A percentile compares a stretch with the other conserved stretches of the same genome.
Evolutionary conservation across 2,888 invertebrate species (phyloP).

Genomic region (Eupithecia insigniata): DNA sequence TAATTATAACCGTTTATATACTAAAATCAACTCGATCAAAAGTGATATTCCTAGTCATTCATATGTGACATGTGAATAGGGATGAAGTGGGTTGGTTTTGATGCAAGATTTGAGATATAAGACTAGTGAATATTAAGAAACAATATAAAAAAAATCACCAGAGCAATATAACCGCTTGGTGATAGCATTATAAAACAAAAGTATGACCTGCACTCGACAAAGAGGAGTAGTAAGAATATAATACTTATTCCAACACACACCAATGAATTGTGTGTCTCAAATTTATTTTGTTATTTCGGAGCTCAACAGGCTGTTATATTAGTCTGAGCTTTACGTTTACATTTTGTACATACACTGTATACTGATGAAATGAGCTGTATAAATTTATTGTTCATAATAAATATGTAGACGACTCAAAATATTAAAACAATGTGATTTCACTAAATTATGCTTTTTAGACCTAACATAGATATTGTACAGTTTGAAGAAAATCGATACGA

Average conservation of each 20-base stretch:
- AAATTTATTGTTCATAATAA: conserved; percentile 1
- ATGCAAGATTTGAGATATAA: conserved; percentile 1
- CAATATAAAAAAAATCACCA: neutral
- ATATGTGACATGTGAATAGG: neutral
- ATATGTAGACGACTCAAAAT: neutral
- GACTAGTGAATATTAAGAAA: neutral
- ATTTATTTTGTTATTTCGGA: neutral
- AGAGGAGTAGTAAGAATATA: neutral
- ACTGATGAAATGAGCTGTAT: neutral
- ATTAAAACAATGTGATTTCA: conserved; percentile 12
- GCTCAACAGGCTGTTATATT: neutral
- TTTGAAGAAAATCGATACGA: conserved; percentile 44
- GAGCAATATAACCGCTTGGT: neutral
- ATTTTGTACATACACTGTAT: neutral
- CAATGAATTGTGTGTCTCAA: neutral
- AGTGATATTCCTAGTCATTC: conserved; percentile 30
- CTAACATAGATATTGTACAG: conserved; percentile 24
- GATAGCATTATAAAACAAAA: neutral
- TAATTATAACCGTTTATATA: conserved; percentile 44
- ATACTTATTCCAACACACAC: neutral
- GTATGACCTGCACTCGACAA: neutral
- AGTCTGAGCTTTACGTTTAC: neutral
- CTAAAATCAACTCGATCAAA: conserved; percentile 48
- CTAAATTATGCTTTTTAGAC: conserved; percentile 23
- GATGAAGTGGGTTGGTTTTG: conserved; percentile 3